A percentile compares a stretch with the other conserved stretches of the same genome.
Conservation (phyloP, 1,140 invertebrate species). For the Ips typographus region DNA sequence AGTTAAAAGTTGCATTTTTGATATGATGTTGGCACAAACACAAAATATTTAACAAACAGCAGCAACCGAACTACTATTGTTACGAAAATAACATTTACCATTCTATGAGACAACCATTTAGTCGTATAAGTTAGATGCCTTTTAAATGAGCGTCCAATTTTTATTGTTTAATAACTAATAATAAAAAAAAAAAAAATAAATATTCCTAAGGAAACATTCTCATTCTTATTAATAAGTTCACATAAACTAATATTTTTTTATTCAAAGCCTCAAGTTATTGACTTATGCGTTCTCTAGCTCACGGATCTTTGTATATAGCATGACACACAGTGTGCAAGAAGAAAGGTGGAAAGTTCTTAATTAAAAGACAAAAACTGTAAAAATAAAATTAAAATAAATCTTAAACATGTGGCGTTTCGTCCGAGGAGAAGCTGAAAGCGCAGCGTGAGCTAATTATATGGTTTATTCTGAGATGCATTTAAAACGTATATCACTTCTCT, state of each 20-base stretch:
- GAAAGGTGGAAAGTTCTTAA: background rate
- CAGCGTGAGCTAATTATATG: constrained; percentile 32
- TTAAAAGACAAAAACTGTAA: constrained; percentile 5
- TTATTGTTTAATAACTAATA: no score
- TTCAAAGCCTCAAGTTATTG: no score
- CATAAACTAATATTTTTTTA: no score
- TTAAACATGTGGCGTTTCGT: constrained; percentile 16
- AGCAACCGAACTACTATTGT: constrained; percentile 15
- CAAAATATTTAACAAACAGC: constrained; percentile 28
- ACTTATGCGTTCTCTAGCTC: no score
- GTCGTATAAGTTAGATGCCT: background rate
- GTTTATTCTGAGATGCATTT: constrained; percentile 38
- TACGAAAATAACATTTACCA: constrained; percentile 15
- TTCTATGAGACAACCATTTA: background rate
- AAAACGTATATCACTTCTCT: constrained; percentile 35
- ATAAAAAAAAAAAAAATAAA: no score
- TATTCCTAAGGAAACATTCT: no score
- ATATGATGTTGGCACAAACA: constrained; percentile 39
- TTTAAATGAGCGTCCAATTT: background rate
- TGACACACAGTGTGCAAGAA: background rate
- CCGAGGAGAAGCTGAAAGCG: constrained; percentile 15
- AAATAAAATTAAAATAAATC: constrained; percentile 11
- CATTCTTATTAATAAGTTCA: no score
- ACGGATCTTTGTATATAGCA: background rate
- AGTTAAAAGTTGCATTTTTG: constrained; percentile 40